Percentiles rank a stretch among this genome's conserved stretches.
phyloP scores from a whole-genome alignment of 2,113 vertebrate species.

The Galemys pyrenaicus region DNA sequence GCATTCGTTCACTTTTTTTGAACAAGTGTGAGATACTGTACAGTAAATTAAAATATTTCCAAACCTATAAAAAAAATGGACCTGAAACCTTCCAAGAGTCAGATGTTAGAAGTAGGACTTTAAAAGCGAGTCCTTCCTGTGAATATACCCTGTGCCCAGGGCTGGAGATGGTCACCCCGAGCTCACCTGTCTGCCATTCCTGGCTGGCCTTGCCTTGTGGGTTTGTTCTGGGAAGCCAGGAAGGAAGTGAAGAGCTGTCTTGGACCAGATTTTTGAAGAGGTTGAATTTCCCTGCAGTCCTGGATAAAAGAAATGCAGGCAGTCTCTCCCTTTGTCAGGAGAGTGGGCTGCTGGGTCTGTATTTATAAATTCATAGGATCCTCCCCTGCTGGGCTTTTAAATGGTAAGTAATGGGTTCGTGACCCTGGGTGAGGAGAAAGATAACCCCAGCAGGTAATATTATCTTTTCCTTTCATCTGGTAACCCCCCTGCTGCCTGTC shows the following conservation, averaged over 20 bases:
- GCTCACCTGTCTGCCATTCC: not conserved
- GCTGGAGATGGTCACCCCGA: not conserved
- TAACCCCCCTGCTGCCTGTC: not conserved
- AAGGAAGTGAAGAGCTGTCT: not conserved
- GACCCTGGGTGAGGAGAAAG: slow-evolving; percentile 57
- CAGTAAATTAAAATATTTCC: not conserved
- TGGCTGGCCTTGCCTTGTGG: not conserved
- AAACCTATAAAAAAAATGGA: not conserved
- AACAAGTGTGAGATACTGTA: not conserved
- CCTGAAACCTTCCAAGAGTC: not conserved
- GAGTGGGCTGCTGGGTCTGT: not conserved
- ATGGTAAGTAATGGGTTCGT: slow-evolving; percentile 50
- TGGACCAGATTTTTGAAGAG: not conserved
- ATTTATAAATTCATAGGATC: not conserved
- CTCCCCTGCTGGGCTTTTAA: not conserved
- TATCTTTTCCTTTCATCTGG: slow-evolving; percentile 73
- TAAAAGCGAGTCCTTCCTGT: not conserved
- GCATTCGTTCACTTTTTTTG: not conserved
- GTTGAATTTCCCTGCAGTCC: not conserved
- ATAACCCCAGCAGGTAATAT: slow-evolving; percentile 48
- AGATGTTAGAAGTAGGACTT: not conserved
- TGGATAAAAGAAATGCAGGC: not conserved
- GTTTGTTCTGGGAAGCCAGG: not conserved
- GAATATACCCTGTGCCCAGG: not conserved
- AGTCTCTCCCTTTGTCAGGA: not conserved